Base-by-base conservation (phyloP, 2,113 vertebrate genomes). In the Mellivora capensis region DNA sequence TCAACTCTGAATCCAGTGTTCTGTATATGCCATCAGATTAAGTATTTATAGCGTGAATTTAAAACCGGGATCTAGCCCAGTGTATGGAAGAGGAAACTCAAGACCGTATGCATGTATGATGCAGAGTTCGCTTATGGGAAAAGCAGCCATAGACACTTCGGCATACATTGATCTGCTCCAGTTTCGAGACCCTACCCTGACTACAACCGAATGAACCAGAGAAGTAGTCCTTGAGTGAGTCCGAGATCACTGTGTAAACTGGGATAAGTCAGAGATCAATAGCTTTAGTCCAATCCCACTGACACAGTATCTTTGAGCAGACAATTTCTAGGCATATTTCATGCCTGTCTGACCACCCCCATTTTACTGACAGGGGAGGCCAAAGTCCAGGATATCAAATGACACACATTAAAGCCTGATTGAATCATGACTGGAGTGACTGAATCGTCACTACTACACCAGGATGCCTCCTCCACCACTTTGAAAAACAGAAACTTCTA, bases 371-470 rank as follows among this genome's bases (percentile, higher is more conserved):
- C 0, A 84, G 6, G 7, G 2, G 15, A 79, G n/a, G 52, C 12
- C 29, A 85, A 61, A 77, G 17, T 88, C 27, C 9, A 42, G 17
- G 69, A 81, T 94, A 84, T 67, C n/a, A 79, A 93, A 72, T 8
- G 49, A 77, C 61, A 6, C 59, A 49, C 1, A 2, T 37, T 44
- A 72, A 7, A 72, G 37, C 6, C 44, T 67, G 57, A 76, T 37
- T 52, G 34, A 52, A 42, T 64, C 17, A 15, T 59, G 27, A 29
- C 9, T 39, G 29, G 21, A 31, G 11, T 12, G 52, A 54, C 6
- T 54, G 52, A 54, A 54, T 54, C 52, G 18, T 54, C 31, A 34
- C 6, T 7, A 13, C 4, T 34, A 21, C 0, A 17, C 25, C 17
- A 8, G 2, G 4, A 59, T 47, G 17, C 21, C 90, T 87, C 23